Percentiles rank a stretch among this genome's conserved stretches.
Evolutionary conservation across 2,888 invertebrate genomes (phyloP).

Genomic region (Teleogryllus oceanicus): DNA sequence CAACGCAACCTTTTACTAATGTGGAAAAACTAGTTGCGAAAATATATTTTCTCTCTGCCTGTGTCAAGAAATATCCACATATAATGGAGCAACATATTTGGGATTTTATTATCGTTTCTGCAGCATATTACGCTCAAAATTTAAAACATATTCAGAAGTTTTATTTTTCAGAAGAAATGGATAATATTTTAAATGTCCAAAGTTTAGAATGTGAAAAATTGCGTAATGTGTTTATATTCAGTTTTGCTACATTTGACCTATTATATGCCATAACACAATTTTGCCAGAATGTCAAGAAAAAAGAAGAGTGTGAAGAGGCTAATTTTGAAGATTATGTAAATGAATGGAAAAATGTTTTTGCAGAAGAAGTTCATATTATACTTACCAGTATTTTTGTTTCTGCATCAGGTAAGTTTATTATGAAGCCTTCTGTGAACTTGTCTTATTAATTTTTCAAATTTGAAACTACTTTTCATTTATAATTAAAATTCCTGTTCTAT

Average conservation of each 20-base stretch:
- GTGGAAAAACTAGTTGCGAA: background rate
- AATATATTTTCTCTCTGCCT: background rate
- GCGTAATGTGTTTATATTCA: background rate
- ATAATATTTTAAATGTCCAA: background rate
- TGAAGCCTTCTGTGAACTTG: background rate
- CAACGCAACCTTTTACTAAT: background rate
- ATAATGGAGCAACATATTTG: conserved; percentile 19
- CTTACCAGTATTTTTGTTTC: conserved; percentile 55
- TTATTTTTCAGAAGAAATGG: background rate
- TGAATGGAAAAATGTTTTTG: conserved; percentile 78
- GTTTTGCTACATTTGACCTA: background rate
- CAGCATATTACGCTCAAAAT: background rate
- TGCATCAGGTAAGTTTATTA: conserved; percentile 46
- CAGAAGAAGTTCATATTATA: conserved; percentile 57
- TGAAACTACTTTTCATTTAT: background rate
- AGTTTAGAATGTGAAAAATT: background rate
- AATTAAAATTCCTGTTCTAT: too few species aligned
- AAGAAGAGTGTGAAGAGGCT: background rate
- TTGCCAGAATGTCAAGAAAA: background rate
- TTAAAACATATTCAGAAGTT: background rate
- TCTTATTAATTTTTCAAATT: background rate
- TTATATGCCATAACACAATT: background rate
- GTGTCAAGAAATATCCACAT: conserved; percentile 12
- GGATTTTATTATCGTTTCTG: conserved; percentile 9
- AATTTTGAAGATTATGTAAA: conserved; percentile 43